Base-by-base conservation (phyloP, 2,888 invertebrate species). In the Acrocera orbiculus region DNA sequence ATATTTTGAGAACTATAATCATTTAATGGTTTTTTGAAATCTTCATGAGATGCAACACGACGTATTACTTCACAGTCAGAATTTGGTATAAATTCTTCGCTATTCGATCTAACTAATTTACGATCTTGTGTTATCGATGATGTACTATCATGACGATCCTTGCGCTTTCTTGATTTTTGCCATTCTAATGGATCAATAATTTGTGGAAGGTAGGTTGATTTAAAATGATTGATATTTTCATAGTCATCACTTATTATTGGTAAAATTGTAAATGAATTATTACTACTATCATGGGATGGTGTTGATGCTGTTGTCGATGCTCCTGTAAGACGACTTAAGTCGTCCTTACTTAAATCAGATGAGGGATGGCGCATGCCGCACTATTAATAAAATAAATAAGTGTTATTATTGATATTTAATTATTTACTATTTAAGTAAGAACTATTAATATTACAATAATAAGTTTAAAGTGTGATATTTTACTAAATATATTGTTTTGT, bases 41-140 rank as follows among this genome's bases (percentile, higher is more conserved):
- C 70, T 50, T 72, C 73, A 52, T 69, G 70, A 39, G 70, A 71
- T 42, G 68, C 69, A n/a, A 71, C 73, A 45, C 70, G 62, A 35
- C 70, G 58, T 23, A 71, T 70, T 4, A 47, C 47, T 34, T 54
- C 53, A 29, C 37, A 39, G 26, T 40, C 42, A 27, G 38, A 36
- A 35, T 50, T 52, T 26, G 63, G 60, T 31, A 62, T 56, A 37
- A 69, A 52, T 48, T 71, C 71, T 50, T 71, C 70, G 35, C 70
- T 70, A 51, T 69, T 70, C 30, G 70, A 70, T 42, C 70, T 62
- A 40, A 68, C 66, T 37, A 69, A 63, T 52, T 72, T 73, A 36
- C 69, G 63, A 48, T 73, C 72, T 42, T 65, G 65, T 29, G 63
- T 65, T 35, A 62, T 55, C 17, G 67, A 68, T 41, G 66, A 66